Percentiles rank a stretch among this genome's conserved stretches.
These are phyloP conservation scores for Limnephilus lunatus DNA, from an alignment of 2,888 invertebrate species.

Conservation along the genomic window DNA sequence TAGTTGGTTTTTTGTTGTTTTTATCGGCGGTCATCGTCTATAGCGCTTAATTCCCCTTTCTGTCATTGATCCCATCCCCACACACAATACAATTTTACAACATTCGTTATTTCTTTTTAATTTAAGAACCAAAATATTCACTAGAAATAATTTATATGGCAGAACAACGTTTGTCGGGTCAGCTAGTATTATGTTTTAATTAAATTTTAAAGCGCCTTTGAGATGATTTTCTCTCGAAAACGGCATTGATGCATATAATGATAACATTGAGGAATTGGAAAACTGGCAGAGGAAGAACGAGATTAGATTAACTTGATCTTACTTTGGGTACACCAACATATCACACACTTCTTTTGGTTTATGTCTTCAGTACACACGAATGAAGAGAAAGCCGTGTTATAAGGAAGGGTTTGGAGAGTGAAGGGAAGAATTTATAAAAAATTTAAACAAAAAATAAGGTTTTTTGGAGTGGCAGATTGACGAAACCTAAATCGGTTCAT, in stretches of 20 bases:
- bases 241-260: no score
- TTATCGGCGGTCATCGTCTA: conserved; percentile 44
- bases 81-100: no score
- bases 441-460: background rate
- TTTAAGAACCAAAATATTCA: no score
- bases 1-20: conserved; percentile 27
- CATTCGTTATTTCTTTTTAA: no score
- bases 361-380: background rate
- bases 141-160: no score
- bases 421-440: background rate
- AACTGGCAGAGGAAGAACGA: background rate
- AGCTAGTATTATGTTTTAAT: no score
- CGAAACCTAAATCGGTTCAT: background rate
- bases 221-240: no score
- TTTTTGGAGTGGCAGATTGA: background rate
- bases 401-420: background rate
- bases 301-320: background rate
- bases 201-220: no score
- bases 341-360: background rate
- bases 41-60: no score
- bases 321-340: background rate
- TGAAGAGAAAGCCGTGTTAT: background rate
- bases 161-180: no score
- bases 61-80: no score
- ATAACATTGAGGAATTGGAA: no score